Evolutionary conservation across 2,797 vertebrate genomes (phyloP).

Genomic region (Gobionotothen gibberifrons): DNA sequence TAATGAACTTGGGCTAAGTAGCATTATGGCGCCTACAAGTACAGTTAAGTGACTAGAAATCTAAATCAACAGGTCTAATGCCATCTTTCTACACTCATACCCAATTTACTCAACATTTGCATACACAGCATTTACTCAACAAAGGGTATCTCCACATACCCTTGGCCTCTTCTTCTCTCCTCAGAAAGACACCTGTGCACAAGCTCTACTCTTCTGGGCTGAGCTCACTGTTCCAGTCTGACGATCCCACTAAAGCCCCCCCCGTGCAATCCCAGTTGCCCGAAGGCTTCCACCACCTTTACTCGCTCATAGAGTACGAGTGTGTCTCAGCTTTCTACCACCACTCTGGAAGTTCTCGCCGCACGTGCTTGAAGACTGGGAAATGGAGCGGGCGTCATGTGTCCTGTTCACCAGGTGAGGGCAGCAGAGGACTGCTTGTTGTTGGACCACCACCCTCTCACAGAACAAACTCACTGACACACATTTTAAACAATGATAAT

Average conservation of each 20-base stretch:
- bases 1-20: too few species aligned
- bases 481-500: neutral
- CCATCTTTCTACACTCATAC: neutral
- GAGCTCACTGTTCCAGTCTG: constrained; percentile 77
- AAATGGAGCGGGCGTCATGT: constrained; percentile 98
- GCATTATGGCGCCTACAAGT: too few species aligned
- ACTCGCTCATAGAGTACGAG: constrained; percentile 94
- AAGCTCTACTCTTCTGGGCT: constrained; percentile 88
- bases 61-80: neutral
- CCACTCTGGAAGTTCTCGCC: constrained; percentile 91
- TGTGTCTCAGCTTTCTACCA: constrained; percentile 93
- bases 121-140: neutral
- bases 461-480: neutral
- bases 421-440: constrained; percentile 57
- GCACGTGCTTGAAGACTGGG: constrained; percentile 95
- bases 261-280: constrained; percentile 84
- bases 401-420: constrained; percentile 95
- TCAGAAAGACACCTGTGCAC: constrained; percentile 93
- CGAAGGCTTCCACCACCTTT: constrained; percentile 91
- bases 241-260: constrained; percentile 85
- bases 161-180: constrained; percentile 25
- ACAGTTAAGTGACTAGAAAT: neutral
- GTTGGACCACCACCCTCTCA: neutral
- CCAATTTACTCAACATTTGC: neutral
- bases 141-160: constrained; percentile 61